Evolutionary conservation across 2,113 vertebrate species (phyloP).

Genomic region (Coracopsis vasa): DNA sequence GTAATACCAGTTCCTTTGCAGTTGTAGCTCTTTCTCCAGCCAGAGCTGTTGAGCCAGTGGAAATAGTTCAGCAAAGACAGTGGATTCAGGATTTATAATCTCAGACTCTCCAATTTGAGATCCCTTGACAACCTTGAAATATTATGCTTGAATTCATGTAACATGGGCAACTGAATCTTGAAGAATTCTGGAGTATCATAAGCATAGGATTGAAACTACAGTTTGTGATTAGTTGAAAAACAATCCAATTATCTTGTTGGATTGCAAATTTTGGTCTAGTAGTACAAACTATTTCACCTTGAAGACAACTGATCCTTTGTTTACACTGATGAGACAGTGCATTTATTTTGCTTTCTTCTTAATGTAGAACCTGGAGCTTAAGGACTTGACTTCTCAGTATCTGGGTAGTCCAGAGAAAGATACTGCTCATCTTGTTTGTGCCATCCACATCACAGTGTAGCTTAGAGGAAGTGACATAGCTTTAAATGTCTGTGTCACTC

Average conservation of each 20-base stretch:
- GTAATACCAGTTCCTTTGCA: not conserved
- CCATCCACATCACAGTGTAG: not conserved
- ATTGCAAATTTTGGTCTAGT: not conserved
- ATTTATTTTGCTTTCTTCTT: not conserved
- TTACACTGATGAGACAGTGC: not conserved
- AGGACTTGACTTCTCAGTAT: not conserved
- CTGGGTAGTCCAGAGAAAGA: not conserved
- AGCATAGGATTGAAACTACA: not conserved
- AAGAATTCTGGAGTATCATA: not conserved
- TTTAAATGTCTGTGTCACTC: not conserved
- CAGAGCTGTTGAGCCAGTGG: not conserved
- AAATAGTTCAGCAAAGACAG: not conserved
- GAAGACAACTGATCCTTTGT: not conserved
- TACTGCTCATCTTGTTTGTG: not conserved
- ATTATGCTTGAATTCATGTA: not conserved
- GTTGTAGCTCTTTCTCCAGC: not conserved
- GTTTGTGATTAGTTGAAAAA: not conserved
- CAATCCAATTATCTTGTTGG: not conserved
- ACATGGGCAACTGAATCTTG: not conserved
- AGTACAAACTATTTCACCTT: not conserved
- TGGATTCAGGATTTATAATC: not conserved
- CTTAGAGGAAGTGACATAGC: not conserved
- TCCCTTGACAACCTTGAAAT: not conserved
- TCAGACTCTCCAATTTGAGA: not conserved
- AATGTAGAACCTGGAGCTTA: not conserved